These are phyloP conservation scores for Artemisiospiza belli DNA, from an alignment of 2,113 vertebrate genomes.

Conservation along the genomic window DNA sequence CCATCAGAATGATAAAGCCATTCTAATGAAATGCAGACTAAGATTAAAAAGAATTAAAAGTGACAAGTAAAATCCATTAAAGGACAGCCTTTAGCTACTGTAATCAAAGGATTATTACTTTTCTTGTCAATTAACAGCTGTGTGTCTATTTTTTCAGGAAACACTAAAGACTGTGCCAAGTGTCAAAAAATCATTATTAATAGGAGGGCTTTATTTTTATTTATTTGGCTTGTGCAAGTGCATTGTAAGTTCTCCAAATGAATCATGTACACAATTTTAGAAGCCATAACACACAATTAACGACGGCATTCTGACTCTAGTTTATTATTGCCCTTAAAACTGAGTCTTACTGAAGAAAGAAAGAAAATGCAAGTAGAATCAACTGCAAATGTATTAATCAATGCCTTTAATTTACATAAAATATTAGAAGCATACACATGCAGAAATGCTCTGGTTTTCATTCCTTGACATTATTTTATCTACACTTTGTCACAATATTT, in stretches of 20 bases:
- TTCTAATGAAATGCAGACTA: slow-evolving; percentile 75
- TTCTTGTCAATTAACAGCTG: slow-evolving; percentile 74
- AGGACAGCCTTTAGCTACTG: slow-evolving; percentile 73
- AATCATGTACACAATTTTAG: background rate
- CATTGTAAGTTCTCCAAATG: background rate
- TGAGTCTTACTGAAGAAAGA: background rate
- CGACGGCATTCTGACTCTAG: background rate
- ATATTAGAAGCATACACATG: background rate
- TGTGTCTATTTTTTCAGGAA: slow-evolving; percentile 35
- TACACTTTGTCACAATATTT: background rate
- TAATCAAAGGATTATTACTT: slow-evolving; percentile 78
- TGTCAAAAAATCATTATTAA: slow-evolving; percentile 42
- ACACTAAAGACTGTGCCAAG: slow-evolving; percentile 40
- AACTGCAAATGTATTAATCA: background rate
- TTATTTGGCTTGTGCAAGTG: background rate
- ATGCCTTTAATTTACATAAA: background rate
- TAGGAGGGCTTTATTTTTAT: slow-evolving; percentile 7
- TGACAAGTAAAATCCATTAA: slow-evolving; percentile 77
- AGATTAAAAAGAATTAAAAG: slow-evolving; percentile 79
- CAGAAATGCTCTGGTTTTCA: background rate
- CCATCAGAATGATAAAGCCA: slow-evolving; percentile 68
- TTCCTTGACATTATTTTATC: background rate
- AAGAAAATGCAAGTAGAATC: slow-evolving; percentile 23
- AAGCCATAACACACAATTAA: slow-evolving; percentile 10
- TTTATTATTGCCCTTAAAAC: background rate